These are phyloP conservation scores for Stenichneumon culpator DNA, from an alignment of 2,888 invertebrate genomes.

Conservation along the genomic window DNA sequence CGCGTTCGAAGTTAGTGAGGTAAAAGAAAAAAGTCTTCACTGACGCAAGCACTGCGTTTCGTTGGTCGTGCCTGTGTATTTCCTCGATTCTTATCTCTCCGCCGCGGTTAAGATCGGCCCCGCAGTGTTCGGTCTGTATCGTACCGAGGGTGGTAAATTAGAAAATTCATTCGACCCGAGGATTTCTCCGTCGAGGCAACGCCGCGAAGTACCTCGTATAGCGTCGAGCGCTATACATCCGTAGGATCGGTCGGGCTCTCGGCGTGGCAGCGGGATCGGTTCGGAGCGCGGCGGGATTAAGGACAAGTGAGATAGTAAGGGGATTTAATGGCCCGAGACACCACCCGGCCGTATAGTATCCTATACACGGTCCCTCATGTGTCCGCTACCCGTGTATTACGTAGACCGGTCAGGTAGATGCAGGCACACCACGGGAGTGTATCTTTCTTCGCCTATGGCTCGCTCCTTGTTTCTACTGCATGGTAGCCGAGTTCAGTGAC, in stretches of 20 bases:
- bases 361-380: conserved; percentile 24
- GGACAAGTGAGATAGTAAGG: conserved; percentile 69
- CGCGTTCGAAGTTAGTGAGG: neutral
- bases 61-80: neutral
- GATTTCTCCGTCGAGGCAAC: conserved; percentile 37
- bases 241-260: conserved; percentile 22
- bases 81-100: conserved; percentile 43
- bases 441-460: conserved; percentile 25
- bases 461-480: conserved; percentile 14
- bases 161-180: conserved; percentile 68
- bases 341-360: conserved; percentile 48
- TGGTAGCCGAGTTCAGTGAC: conserved; percentile 69
- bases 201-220: conserved; percentile 23
- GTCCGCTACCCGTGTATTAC: conserved; percentile 17
- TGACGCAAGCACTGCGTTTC: neutral
- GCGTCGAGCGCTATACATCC: conserved; percentile 4
- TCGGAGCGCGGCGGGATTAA: conserved; percentile 56
- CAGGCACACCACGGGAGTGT: conserved; percentile 16
- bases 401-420: conserved; percentile 20
- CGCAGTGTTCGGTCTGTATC: neutral
- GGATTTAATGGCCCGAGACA: conserved; percentile 68
- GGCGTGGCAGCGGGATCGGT: conserved; percentile 23
- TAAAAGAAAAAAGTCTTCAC: neutral
- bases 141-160: conserved; percentile 65
- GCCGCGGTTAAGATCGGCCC: neutral